Conservation (phyloP, 1,140 invertebrate genomes). For the Lucilia cuprina region DNA sequence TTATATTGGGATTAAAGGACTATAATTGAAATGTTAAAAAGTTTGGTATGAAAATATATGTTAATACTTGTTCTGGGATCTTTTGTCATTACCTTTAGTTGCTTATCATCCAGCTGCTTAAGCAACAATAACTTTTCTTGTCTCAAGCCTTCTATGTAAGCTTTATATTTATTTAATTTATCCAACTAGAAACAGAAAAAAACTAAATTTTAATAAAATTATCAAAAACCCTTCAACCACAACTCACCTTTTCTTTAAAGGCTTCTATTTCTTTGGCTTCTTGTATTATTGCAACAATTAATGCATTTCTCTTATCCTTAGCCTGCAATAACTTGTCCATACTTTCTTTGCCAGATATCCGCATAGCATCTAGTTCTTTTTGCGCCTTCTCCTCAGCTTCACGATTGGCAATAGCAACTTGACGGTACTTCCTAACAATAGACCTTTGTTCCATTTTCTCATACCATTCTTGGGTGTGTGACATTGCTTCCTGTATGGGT, state of each 20-base stretch:
- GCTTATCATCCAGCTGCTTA: background rate
- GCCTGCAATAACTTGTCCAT: background rate
- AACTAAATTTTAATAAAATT: background rate
- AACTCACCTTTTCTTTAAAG: background rate
- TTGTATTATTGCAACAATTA: background rate
- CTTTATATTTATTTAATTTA: background rate
- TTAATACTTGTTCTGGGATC: too few relatives aligned
- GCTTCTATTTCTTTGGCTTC: too few relatives aligned
- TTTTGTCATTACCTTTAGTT: background rate
- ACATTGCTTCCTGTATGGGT: background rate
- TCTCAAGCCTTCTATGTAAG: background rate
- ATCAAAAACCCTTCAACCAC: background rate
- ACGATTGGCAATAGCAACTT: background rate
- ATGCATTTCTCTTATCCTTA: background rate
- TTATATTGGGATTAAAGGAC: background rate
- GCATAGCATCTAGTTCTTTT: background rate
- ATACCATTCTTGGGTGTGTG: background rate
- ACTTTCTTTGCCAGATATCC: background rate
- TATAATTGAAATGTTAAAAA: background rate
- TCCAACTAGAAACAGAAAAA: background rate
- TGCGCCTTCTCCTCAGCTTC: background rate
- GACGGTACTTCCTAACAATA: background rate
- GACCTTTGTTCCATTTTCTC: background rate
- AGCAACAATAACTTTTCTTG: background rate
- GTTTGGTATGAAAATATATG: too few relatives aligned